Conservation (phyloP, 2,113 vertebrate genomes). For the Mus spicilegus region DNA sequence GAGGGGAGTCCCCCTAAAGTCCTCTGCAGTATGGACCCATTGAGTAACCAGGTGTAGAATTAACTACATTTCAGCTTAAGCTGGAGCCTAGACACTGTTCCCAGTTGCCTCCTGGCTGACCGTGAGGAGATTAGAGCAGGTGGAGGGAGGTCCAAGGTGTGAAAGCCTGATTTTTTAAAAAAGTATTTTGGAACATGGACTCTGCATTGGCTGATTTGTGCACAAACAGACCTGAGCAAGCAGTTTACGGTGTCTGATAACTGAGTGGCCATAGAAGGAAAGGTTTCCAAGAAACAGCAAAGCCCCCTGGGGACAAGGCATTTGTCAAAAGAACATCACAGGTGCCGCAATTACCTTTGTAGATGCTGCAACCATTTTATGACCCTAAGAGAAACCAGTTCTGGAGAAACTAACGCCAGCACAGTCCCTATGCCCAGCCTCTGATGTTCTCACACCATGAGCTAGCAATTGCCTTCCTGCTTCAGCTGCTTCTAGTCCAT, state of each 20-base stretch:
- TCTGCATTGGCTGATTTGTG: too few species aligned
- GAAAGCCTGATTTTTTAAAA: neutral
- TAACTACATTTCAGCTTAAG: neutral
- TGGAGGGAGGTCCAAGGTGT: neutral
- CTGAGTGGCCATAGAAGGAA: neutral
- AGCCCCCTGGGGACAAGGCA: neutral
- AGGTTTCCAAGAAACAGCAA: neutral
- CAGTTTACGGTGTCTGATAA: neutral
- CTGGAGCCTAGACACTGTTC: neutral
- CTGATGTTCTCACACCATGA: neutral
- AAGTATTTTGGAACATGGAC: neutral
- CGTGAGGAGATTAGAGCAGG: neutral
- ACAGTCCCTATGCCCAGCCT: neutral
- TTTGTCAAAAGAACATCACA: neutral
- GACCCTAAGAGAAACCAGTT: neutral
- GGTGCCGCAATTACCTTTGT: neutral
- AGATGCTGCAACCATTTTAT: neutral
- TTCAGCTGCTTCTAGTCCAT: too few species aligned
- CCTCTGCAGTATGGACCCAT: neutral
- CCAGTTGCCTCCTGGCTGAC: neutral
- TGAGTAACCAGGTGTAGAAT: neutral
- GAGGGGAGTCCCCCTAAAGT: fast-evolving
- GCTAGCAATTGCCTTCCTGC: neutral
- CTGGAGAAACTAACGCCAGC: neutral
- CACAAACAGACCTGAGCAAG: neutral